A percentile compares a stretch with the other conserved stretches of the same genome.
These are phyloP conservation scores for Heteractis magnifica DNA, from an alignment of 92 coral and sea anemone species.

Conservation along the genomic window DNA sequence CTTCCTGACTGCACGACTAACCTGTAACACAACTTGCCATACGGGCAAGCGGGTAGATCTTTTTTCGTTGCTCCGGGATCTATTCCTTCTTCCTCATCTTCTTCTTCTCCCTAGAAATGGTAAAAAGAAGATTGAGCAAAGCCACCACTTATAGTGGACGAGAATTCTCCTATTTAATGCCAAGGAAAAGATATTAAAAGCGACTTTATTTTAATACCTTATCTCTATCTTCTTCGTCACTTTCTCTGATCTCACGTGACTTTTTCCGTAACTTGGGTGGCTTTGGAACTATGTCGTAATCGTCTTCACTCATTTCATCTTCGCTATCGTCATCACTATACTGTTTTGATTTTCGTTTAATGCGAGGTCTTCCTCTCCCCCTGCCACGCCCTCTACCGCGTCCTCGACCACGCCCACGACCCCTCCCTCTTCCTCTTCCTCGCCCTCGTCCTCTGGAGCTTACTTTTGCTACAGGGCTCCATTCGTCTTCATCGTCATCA, in stretches of 20 bases:
- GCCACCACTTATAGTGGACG: neutral
- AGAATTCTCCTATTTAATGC: neutral
- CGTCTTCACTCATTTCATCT: slow-evolving; percentile 36
- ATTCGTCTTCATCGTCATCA: slow-evolving; percentile 45
- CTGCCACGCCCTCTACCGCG: slow-evolving; percentile 48
- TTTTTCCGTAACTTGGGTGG: slow-evolving; percentile 35
- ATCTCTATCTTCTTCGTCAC: slow-evolving; percentile 38
- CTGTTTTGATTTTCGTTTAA: slow-evolving; percentile 39
- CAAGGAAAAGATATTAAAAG: too few relatives aligned
- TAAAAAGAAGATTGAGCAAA: neutral
- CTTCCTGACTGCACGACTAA: neutral
- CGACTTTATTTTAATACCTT: slow-evolving; percentile 12
- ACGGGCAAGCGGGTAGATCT: slow-evolving; percentile 72
- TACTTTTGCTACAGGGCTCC: slow-evolving; percentile 33
- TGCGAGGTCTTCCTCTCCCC: slow-evolving; percentile 18
- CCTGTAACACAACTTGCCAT: slow-evolving; percentile 89
- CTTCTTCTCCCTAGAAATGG: slow-evolving; percentile 8
- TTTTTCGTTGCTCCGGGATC: slow-evolving; percentile 1
- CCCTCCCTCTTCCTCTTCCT: slow-evolving; percentile 44
- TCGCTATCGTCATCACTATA: slow-evolving; percentile 49
- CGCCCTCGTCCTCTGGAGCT: slow-evolving; percentile 29
- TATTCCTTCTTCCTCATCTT: slow-evolving; percentile 9
- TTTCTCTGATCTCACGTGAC: slow-evolving; percentile 48
- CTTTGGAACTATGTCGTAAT: neutral
- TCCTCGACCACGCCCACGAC: slow-evolving; percentile 40